phyloP scores from a whole-genome alignment of 2,113 vertebrate species.

The Polypterus bichir region DNA sequence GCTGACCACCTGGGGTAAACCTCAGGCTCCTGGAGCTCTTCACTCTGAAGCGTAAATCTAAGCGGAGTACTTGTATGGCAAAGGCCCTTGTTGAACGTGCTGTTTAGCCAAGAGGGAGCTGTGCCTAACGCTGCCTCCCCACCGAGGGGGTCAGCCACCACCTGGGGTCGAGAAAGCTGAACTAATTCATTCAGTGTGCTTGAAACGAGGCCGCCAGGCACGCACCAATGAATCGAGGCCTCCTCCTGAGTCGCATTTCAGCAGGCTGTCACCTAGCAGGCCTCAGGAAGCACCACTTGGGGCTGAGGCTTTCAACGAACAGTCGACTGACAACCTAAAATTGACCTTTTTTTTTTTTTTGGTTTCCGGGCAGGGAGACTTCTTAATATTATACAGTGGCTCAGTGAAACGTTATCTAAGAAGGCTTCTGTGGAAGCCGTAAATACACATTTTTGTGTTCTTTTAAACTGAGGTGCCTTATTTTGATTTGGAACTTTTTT shows the following conservation, averaged over 20 bases:
- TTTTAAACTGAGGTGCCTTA: too few relatives aligned
- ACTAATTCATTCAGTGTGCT: slow-evolving; percentile 5
- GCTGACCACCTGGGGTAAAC: background rate
- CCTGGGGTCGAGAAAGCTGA: background rate
- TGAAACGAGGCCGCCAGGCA: background rate
- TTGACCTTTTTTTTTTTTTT: too few relatives aligned
- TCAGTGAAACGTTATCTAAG: too few relatives aligned
- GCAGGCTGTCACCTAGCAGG: background rate
- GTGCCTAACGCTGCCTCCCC: background rate
- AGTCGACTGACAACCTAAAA: too few relatives aligned
- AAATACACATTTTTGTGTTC: too few relatives aligned
- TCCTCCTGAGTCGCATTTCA: background rate
- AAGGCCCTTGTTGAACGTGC: background rate
- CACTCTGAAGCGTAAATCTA: background rate
- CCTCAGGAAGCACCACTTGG: background rate
- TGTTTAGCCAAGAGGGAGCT: too few relatives aligned
- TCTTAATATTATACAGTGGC: too few relatives aligned
- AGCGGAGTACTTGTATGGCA: background rate
- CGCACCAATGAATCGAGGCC: too few relatives aligned
- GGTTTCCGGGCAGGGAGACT: too few relatives aligned
- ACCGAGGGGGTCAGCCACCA: background rate
- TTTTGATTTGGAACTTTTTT: too few relatives aligned
- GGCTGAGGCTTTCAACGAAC: background rate
- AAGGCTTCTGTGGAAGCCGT: too few relatives aligned
- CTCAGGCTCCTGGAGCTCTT: too few relatives aligned